Evolutionary conservation across 2,888 invertebrate species (phyloP).

Genomic region (Erynnis tages): DNA sequence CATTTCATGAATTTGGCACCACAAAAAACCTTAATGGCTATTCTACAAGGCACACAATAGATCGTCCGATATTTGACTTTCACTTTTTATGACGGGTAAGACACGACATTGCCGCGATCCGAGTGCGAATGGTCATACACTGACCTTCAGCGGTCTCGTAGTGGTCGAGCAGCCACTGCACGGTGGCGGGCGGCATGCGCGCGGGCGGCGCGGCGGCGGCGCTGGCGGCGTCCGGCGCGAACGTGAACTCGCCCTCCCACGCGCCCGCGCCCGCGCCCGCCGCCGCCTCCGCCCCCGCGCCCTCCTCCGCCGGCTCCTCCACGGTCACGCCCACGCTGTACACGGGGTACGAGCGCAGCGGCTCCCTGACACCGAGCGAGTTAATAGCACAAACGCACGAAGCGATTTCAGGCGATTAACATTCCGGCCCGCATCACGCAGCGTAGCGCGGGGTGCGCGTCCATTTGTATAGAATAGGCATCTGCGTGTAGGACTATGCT

Average conservation of each 20-base stretch:
- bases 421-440: not conserved
- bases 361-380: constrained; percentile 83
- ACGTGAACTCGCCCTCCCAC: constrained; percentile 67
- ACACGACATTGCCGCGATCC: too few species aligned
- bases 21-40: too few species aligned
- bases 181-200: constrained; percentile 88
- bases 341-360: constrained; percentile 86
- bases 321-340: constrained; percentile 64
- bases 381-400: not conserved
- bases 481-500: too few species aligned
- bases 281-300: constrained; percentile 65
- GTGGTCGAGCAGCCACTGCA: constrained; percentile 97
- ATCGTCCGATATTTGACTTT: too few species aligned
- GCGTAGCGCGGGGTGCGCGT: too few species aligned
- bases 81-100: too few species aligned
- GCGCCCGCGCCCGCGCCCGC: constrained; percentile 45
- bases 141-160: constrained; percentile 96
- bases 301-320: constrained; percentile 64
- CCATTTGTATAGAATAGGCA: too few species aligned
- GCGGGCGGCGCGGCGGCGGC: constrained; percentile 53
- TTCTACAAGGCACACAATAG: too few species aligned
- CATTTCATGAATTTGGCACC: too few species aligned
- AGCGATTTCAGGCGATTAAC: not conserved
- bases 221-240: constrained; percentile 65
- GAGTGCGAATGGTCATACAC: too few species aligned